Percentiles rank a stretch among this genome's conserved stretches.
Conservation (phyloP, 2,888 invertebrate genomes). For the Sesia bembeciformis region DNA sequence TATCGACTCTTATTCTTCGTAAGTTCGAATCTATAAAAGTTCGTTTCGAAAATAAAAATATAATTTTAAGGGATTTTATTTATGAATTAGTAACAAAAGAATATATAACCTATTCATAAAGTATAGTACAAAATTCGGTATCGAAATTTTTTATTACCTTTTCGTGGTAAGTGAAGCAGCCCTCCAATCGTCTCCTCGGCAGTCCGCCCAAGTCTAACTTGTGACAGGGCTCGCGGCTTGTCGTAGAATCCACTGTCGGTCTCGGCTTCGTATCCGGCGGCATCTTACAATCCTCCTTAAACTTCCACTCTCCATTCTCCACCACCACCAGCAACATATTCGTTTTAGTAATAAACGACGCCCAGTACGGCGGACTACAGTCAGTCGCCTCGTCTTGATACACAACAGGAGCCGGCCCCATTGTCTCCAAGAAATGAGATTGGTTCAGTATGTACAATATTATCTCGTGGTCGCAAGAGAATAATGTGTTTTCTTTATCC, state of each 20-base stretch:
- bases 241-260: slow-evolving; percentile 40
- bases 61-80: too few relatives aligned
- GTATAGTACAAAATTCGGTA: too few relatives aligned
- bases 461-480: slow-evolving; percentile 83
- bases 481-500: slow-evolving; percentile 54
- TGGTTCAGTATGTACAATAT: slow-evolving; percentile 81
- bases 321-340: slow-evolving; percentile 86
- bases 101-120: too few relatives aligned
- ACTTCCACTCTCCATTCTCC: slow-evolving; percentile 46
- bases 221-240: slow-evolving; percentile 80
- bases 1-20: too few relatives aligned
- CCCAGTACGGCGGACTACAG: slow-evolving; percentile 74
- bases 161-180: slow-evolving; percentile 85
- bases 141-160: slow-evolving; percentile 53
- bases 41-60: too few relatives aligned
- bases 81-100: too few relatives aligned
- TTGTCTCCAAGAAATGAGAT: slow-evolving; percentile 53
- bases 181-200: slow-evolving; percentile 79
- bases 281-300: slow-evolving; percentile 51
- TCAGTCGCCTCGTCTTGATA: slow-evolving; percentile 32
- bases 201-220: slow-evolving; percentile 82
- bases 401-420: slow-evolving; percentile 39
- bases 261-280: slow-evolving; percentile 77
- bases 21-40: too few relatives aligned
- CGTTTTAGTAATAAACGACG: slow-evolving; percentile 82